Evolutionary conservation across 1,140 invertebrate genomes (phyloP).

Genomic region (Tyrophagus putrescentiae): DNA sequence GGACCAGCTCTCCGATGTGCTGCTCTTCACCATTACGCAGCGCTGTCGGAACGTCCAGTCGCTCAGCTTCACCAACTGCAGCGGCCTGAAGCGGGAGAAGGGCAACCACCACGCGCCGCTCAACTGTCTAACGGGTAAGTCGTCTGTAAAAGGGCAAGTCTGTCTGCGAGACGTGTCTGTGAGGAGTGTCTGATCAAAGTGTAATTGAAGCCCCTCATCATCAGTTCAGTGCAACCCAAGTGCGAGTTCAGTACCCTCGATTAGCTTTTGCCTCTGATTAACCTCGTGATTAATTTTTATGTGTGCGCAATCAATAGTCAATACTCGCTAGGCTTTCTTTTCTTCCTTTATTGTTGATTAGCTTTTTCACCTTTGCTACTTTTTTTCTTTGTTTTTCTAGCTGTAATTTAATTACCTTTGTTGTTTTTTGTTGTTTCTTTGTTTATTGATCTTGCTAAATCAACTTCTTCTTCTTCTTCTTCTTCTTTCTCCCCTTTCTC

Average conservation of each 20-base stretch:
- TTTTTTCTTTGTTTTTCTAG: neutral
- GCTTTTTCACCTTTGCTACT: neutral
- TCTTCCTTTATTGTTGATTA: neutral
- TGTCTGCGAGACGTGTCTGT: no score
- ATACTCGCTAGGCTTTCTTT: neutral
- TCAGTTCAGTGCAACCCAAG: no score
- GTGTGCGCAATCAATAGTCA: neutral
- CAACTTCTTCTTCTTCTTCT: no score
- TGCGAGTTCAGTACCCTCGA: neutral
- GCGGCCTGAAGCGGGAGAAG: neutral
- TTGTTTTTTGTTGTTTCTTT: neutral
- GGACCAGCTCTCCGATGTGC: neutral
- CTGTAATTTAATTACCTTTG: neutral
- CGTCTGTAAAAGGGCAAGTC: neutral
- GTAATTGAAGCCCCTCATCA: neutral
- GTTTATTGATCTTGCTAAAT: neutral
- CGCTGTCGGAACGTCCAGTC: neutral
- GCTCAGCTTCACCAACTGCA: slow-evolving; percentile 9
- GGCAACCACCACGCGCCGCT: neutral
- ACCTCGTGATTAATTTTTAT: no score
- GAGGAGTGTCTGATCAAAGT: neutral
- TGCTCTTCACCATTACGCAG: slow-evolving; percentile 4
- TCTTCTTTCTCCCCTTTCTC: neutral
- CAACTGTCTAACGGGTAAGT: slow-evolving; percentile 10
- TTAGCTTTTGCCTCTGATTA: neutral